Conservation (phyloP, 1,140 invertebrate genomes). For the Melanaphis sacchari region DNA sequence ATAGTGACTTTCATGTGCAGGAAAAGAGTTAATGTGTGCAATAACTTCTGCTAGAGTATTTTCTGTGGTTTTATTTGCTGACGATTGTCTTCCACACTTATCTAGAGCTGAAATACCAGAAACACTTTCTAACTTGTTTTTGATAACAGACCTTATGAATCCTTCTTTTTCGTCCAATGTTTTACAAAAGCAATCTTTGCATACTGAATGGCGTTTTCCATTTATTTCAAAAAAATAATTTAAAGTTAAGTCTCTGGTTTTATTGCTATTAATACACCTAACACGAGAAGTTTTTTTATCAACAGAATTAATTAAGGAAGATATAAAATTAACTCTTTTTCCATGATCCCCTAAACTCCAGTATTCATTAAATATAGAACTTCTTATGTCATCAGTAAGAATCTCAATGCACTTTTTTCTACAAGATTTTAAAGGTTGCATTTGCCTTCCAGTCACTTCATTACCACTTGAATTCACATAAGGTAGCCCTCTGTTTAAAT, state of each 20-base stretch:
- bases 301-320: neutral
- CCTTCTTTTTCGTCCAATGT: no score
- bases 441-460: conserved; percentile 2
- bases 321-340: conserved; percentile 18
- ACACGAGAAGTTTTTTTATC: conserved; percentile 16
- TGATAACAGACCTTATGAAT: no score
- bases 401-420: conserved; percentile 16
- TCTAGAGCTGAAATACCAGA: no score
- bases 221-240: conserved; percentile 8
- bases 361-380: conserved; percentile 13
- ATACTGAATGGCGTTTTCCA: neutral
- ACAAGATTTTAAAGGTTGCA: neutral
- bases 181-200: no score
- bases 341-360: conserved; percentile 9
- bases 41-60: no score
- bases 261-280: conserved; percentile 8
- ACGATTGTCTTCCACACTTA: no score
- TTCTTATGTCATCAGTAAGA: conserved; percentile 16
- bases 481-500: neutral
- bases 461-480: conserved; percentile 8
- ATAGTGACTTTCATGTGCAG: no score
- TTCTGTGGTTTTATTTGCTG: no score
- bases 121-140: no score
- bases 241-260: neutral
- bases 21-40: no score